Percentiles rank a stretch among this genome's conserved stretches.
Evolutionary conservation across 1,140 invertebrate genomes (phyloP).

Genomic region (Drosophila sucinea): DNA sequence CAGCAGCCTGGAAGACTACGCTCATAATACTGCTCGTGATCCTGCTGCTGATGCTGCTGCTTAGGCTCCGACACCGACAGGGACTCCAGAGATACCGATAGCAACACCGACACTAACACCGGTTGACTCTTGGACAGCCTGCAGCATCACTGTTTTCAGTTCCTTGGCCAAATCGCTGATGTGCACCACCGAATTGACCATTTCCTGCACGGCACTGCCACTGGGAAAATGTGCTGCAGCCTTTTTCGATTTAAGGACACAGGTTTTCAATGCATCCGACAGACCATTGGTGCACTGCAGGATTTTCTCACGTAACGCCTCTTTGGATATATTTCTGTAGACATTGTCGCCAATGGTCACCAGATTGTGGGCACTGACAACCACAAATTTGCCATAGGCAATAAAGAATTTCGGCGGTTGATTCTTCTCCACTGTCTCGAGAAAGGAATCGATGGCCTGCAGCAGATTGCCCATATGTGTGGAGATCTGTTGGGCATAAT

Average conservation of each 20-base stretch:
- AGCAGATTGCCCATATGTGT: constrained; percentile 92
- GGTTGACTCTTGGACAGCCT: constrained; percentile 82
- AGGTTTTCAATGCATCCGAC: constrained; percentile 92
- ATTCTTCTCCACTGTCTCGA: constrained; percentile 94
- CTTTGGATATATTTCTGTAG: constrained; percentile 89
- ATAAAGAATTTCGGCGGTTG: constrained; percentile 97
- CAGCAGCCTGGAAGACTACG: constrained; percentile 62
- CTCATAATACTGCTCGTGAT: constrained; percentile 29
- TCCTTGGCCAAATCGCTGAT: constrained; percentile 91
- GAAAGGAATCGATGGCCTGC: constrained; percentile 95
- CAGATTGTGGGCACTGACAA: constrained; percentile 95
- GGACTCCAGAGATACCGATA: neutral
- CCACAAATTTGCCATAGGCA: constrained; percentile 96
- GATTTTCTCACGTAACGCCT: constrained; percentile 89
- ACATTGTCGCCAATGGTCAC: constrained; percentile 97
- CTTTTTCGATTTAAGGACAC: constrained; percentile 94
- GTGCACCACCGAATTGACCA: constrained; percentile 95
- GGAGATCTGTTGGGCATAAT: constrained; percentile 93
- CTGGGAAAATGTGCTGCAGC: constrained; percentile 96
- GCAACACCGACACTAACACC: constrained; percentile 17
- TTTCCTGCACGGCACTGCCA: constrained; percentile 94
- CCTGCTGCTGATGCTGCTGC: neutral
- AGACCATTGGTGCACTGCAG: constrained; percentile 92
- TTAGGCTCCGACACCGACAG: constrained; percentile 50
- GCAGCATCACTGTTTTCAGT: constrained; percentile 88